Base-by-base conservation (phyloP, 2,797 vertebrate genomes). In the Anabacerthia variegaticeps region DNA sequence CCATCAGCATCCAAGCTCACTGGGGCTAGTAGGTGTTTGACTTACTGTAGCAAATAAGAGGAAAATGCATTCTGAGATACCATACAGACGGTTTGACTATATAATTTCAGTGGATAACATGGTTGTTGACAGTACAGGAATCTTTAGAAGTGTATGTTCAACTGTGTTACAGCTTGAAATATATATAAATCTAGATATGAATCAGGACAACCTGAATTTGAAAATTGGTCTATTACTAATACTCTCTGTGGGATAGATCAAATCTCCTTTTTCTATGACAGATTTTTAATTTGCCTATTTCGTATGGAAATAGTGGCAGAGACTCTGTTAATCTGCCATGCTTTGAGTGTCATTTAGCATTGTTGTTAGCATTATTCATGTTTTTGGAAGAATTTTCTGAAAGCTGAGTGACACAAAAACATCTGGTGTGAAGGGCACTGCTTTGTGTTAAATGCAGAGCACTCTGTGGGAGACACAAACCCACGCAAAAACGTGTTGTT, bases 1-100 rank as follows among this genome's bases (percentile, higher is more conserved):
- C 81, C 66, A 48, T 52, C 91, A 39, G 43, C 86, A 71, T 88
- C 77, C 17, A 58, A 48, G 74, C 84, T 93, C 58, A 14, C 36
- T 72, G 66, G 26, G 4, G 15, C 56, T 65, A 52, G 54, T 63
- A 79, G 36, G 52, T 96, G 49, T 90, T 87, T 54, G 83, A 14
- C 96, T 96, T 96, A 43, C 54, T 93, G 32, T 86, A 66, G 48
- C 67, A 90, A 92, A 80, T 63, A 82, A 2, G 6, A 56, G 27
- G 32, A 34, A 88, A 76, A 74, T 56, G 20, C 44, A 13, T 76
- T 89, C 67, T 77, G 55, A 87, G 67, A 67, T 74, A 73, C 32
- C 10, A 12, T 54, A 23, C 6, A 46, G 18, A 23, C 66, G n/a
- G 9, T 74, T 61, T 51, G 62, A 36, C 34, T 51, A 0, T 54